phyloP scores from a whole-genome alignment of 2,113 vertebrate species.

The Scopus umbretta region DNA sequence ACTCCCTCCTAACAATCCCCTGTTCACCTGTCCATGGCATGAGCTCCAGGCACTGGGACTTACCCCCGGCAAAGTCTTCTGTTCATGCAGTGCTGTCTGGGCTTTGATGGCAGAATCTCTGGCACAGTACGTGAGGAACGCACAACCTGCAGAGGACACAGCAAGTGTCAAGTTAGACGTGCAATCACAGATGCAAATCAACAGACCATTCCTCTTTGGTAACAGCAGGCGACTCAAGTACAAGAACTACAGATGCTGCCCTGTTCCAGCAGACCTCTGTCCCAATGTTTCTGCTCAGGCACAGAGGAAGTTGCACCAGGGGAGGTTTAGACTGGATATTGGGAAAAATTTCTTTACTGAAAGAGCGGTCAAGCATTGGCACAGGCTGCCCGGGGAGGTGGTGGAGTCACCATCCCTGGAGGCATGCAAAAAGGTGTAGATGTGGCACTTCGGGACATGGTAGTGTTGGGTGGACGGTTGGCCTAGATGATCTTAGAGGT shows the following conservation, averaged over 20 bases:
- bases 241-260: background rate
- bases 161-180: background rate
- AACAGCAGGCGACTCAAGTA: background rate
- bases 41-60: slow-evolving; percentile 56
- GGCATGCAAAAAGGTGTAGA: too few relatives aligned
- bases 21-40: background rate
- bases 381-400: too few relatives aligned
- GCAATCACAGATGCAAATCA: background rate
- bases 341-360: too few relatives aligned
- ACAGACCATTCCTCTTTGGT: background rate
- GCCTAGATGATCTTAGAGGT: too few relatives aligned
- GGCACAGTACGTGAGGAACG: slow-evolving; percentile 97
- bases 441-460: too few relatives aligned
- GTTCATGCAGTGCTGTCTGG: slow-evolving; percentile 95
- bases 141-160: slow-evolving; percentile 82
- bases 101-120: slow-evolving; percentile 97
- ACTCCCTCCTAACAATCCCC: background rate
- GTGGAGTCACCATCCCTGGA: too few relatives aligned
- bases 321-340: too few relatives aligned
- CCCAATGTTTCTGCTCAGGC: background rate
- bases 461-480: too few relatives aligned
- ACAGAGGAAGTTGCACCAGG: background rate
- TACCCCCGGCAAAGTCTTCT: slow-evolving; percentile 98
- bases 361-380: too few relatives aligned
- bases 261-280: background rate